Evolutionary conservation across 1,140 invertebrate genomes (phyloP), one percentile per base, ranked within the genome.

Genomic region (Holcopasites calliopsidis): DNA sequence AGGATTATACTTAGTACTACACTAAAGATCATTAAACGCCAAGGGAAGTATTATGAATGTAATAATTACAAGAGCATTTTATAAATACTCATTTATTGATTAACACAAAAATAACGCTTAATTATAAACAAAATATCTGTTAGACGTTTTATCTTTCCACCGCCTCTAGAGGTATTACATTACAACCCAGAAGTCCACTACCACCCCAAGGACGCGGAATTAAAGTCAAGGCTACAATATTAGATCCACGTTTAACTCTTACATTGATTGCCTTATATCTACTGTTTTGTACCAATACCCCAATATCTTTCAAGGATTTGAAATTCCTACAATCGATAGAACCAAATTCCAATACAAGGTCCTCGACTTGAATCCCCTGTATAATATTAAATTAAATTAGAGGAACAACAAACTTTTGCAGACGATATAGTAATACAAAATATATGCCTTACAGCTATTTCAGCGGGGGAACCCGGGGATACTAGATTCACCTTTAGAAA

Each of bases 291-390:
- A 98, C 96, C 23, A 98, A 87, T 54, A 92, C 91, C 5, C 93
- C 93, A 54, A 96, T 93, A 89, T 97, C 95, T 23, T 92, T 91
- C 2, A 97, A 86, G 52, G 92, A 92, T 52, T 93, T 92, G 86
- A 97, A 98, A 90, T 98, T 98, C 10, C 88, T 91, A 26, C 89
- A 87, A 79, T 95, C 95, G 2, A 98, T 90, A 0, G 96, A 96
- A n/a, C 97, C 97, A 93, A 98, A 97, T 82, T 96, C 93, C 2
- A 96, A 79, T 6, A 98, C 92, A 47, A 94, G 89, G 92, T 98
- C 97, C 50, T 94, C 93, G 31, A 93, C 93, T 83, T 93, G 88
- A 3, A 98, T 90, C n/a, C 97, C 97, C 96, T 97, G 86, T 52
- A 92, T 93, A 82, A 77, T 84, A 31, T 58, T 49, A 65, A 70